Base-by-base conservation (phyloP, 2,888 invertebrate species). In the Oligia latruncula region DNA sequence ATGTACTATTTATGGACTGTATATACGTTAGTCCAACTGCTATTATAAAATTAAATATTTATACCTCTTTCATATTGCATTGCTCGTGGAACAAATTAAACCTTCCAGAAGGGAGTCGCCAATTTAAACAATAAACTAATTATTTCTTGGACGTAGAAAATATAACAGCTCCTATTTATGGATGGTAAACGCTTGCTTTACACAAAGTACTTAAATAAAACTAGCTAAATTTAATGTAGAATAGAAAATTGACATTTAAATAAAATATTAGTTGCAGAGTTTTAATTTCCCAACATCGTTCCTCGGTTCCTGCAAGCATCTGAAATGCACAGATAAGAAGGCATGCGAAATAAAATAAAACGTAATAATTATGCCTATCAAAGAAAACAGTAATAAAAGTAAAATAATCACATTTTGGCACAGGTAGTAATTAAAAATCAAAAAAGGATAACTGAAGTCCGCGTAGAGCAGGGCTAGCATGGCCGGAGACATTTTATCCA, bases 31-130 rank as follows among this genome's bases (percentile, higher is more conserved):
- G 60, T 49, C 58, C 40, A 43, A n/a, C 29, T 11, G 46, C 66
- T n/a, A 71, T 71, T 83, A 62, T 17, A 62, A 40, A 74, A 70
- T 67, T 71, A 71, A n/a, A 62, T 62, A 81, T 83, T 70, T 70
- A 65, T 40, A 52, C 60, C 52, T 17, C 23, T 58, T 62, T 20
- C 23, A 67, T 29, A 17, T n/a, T 52, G 20, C 55, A 58, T 62
- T n/a, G n/a, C 13, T 17, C 6, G 11, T n/a, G 55, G 46, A 46
- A 52, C 23, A 23, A 71, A 49, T 20, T 52, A 35, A 13, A 52
- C 49, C 43, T n/a, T 43, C 17, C 43, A 40, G 17, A 64, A 62
- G 17, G 15, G 9, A 40, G 8, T 4, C 17, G 29, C 17, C 29
- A 68, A 68, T 81, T 64, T 49, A 11, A n/a, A 4, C 13, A 35